Evolutionary conservation across 2,113 vertebrate species (phyloP).

Genomic region (Emydocephalus ijimae): DNA sequence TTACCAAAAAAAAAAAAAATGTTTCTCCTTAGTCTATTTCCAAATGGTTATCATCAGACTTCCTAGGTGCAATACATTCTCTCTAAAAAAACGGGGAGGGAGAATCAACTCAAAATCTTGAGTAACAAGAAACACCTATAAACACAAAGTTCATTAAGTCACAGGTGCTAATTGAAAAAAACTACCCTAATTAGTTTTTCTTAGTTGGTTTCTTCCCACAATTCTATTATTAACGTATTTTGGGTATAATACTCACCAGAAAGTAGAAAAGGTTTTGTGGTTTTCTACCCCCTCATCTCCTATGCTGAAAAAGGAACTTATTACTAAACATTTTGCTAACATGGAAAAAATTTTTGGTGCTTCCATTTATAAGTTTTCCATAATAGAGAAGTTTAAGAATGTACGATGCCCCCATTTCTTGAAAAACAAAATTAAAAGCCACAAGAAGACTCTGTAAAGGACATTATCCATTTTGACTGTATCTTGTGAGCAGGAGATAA

Average conservation of each 20-base stretch:
- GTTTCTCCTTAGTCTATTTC: background rate
- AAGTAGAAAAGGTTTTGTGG: background rate
- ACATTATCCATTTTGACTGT: background rate
- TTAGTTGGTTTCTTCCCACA: background rate
- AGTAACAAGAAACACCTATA: background rate
- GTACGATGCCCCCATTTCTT: background rate
- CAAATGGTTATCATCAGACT: background rate
- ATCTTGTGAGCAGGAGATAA: background rate
- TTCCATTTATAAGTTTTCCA: background rate
- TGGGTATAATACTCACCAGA: background rate
- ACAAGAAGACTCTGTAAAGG: conserved; percentile 3
- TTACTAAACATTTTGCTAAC: background rate
- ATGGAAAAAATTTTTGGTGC: background rate
- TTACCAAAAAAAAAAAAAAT: background rate
- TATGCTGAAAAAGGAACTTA: background rate
- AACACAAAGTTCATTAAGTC: background rate
- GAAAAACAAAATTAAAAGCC: background rate
- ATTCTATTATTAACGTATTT: too few relatives aligned
- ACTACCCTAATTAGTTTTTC: background rate
- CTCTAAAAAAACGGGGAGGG: background rate
- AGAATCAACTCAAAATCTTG: background rate
- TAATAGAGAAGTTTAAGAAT: background rate
- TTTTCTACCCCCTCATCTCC: background rate
- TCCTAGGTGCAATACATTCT: background rate
- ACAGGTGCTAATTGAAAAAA: background rate